Evolutionary conservation across 1,140 invertebrate genomes (phyloP).

Genomic region (Caenorhabditis latens): DNA sequence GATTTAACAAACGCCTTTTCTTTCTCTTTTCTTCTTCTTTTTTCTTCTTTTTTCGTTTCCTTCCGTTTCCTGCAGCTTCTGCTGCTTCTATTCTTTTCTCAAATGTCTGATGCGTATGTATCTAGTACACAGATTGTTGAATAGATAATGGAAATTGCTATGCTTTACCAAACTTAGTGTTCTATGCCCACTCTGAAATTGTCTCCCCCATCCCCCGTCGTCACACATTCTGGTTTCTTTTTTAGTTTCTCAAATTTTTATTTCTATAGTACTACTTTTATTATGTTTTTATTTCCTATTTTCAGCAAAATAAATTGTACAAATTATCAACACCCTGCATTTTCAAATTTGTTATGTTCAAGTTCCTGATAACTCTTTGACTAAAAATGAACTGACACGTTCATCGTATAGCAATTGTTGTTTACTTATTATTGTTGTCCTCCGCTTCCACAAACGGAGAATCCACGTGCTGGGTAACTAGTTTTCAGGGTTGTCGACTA

Average conservation of each 20-base stretch:
- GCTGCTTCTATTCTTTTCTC: neutral
- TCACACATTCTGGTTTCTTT: neutral
- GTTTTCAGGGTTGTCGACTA: neutral
- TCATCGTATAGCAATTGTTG: neutral
- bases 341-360: neutral
- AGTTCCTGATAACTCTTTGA: neutral
- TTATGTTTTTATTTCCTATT: neutral
- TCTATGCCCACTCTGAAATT: neutral
- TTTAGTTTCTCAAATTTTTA: neutral
- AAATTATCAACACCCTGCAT: neutral
- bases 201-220: neutral
- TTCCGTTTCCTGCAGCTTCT: neutral
- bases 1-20: neutral
- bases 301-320: neutral
- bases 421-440: constrained; percentile 17
- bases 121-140: constrained; percentile 25
- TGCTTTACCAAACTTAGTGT: neutral
- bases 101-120: neutral
- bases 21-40: neutral
- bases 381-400: neutral
- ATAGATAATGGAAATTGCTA: constrained; percentile 33
- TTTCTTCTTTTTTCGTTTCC: neutral
- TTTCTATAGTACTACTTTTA: neutral
- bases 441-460: neutral
- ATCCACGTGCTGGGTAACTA: neutral